Percentiles rank a stretch among this genome's conserved stretches.
Conservation (phyloP, 1,140 invertebrate species). For the Drosophila pruinosa region DNA sequence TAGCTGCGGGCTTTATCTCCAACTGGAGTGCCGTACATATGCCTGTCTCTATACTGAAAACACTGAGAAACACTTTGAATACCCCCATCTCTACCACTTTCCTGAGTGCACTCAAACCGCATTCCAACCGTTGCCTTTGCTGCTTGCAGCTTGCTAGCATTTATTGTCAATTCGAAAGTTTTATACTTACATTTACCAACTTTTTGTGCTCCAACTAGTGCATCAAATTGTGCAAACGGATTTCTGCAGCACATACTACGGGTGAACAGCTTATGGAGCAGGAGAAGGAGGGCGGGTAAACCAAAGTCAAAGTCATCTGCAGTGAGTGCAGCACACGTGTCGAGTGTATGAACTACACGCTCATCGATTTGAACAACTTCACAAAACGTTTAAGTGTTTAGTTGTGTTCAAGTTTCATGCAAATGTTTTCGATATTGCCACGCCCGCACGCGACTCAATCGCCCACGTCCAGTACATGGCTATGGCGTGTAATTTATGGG, state of each 20-base stretch:
- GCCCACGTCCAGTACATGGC: constrained; percentile 4
- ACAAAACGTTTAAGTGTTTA: constrained; percentile 67
- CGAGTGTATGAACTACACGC: neutral
- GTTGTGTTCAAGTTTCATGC: constrained; percentile 29
- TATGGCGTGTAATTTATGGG: constrained; percentile 63
- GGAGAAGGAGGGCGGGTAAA: constrained; percentile 8
- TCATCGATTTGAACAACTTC: constrained; percentile 53
- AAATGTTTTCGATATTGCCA: constrained; percentile 5
- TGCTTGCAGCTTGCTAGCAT: constrained; percentile 43
- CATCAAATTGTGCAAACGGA: constrained; percentile 68
- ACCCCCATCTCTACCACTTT: neutral
- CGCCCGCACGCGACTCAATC: neutral
- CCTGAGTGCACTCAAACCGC: neutral
- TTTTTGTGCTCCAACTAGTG: constrained; percentile 42
- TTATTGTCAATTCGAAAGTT: constrained; percentile 79
- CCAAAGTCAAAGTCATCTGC: constrained; percentile 41
- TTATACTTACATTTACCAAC: constrained; percentile 65
- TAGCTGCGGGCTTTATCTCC: constrained; percentile 66
- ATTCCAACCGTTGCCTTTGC: no score
- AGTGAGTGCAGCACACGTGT: constrained; percentile 7
- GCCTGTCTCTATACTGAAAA: constrained; percentile 28
- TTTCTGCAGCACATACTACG: constrained; percentile 44
- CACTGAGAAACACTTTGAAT: constrained; percentile 22
- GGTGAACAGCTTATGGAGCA: neutral
- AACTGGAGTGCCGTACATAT: constrained; percentile 31